phyloP scores from a whole-genome alignment of 2,888 invertebrate genomes.

The Platypus cylindrus region DNA sequence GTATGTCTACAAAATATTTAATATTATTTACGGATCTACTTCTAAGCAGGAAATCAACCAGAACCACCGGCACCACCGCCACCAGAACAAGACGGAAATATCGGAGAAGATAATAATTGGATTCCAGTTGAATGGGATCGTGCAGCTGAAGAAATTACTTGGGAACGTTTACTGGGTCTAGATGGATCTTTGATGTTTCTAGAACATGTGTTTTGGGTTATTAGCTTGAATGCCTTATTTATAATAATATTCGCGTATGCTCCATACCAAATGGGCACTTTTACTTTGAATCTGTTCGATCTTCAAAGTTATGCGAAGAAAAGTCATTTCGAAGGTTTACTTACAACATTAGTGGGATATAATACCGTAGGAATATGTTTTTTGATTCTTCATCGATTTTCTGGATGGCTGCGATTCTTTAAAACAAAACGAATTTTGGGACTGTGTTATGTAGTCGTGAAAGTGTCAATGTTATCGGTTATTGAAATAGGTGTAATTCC shows the following conservation, averaged over 20 bases:
- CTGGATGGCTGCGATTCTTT: constrained; percentile 66
- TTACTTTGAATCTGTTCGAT: constrained; percentile 62
- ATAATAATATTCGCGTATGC: constrained; percentile 95
- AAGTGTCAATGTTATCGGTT: constrained; percentile 88
- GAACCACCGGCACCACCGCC: too few relatives aligned
- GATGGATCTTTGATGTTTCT: constrained; percentile 95
- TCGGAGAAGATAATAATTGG: constrained; percentile 80
- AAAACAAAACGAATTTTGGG: constrained; percentile 78
- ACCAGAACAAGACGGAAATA: constrained; percentile 41
- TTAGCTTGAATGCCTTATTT: constrained; percentile 91
- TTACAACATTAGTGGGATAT: constrained; percentile 90
- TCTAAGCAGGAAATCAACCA: too few relatives aligned
- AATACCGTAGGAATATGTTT: constrained; percentile 74
- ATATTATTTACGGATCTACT: too few relatives aligned
- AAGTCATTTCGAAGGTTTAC: constrained; percentile 81
- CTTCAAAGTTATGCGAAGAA: constrained; percentile 54
- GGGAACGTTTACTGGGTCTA: constrained; percentile 90
- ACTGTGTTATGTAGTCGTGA: constrained; percentile 80
- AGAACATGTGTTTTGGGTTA: constrained; percentile 99
- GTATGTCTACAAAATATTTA: too few relatives aligned
- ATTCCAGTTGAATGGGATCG: constrained; percentile 98
- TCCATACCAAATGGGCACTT: constrained; percentile 89
- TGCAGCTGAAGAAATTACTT: constrained; percentile 93
- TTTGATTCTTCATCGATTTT: constrained; percentile 72
- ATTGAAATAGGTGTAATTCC: constrained; percentile 97